Conservation (phyloP, 2,888 invertebrate genomes). For the Thalpophila matura region DNA sequence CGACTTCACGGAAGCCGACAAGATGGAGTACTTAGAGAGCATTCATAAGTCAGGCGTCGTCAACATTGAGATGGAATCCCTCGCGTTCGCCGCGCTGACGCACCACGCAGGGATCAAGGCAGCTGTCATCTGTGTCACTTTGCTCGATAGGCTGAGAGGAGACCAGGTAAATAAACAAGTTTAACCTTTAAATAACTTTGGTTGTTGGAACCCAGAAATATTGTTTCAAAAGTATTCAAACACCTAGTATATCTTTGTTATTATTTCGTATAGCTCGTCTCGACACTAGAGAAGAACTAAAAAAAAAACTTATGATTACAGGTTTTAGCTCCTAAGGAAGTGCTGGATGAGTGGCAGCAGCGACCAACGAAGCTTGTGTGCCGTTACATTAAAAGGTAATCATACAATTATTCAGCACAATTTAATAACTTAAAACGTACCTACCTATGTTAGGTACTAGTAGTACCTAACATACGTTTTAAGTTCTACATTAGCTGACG, state of each 20-base stretch:
- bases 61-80: slow-evolving; percentile 99
- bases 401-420: too few species aligned
- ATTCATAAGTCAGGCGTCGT: slow-evolving; percentile 95
- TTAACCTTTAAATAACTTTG: neutral
- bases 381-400: slow-evolving; percentile 94
- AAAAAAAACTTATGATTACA: slow-evolving; percentile 83
- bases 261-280: too few species aligned
- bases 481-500: too few species aligned
- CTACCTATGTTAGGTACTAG: too few species aligned
- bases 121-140: slow-evolving; percentile 98
- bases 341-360: slow-evolving; percentile 97
- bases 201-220: neutral
- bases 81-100: slow-evolving; percentile 98
- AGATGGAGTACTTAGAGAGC: slow-evolving; percentile 95
- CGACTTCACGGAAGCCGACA: slow-evolving; percentile 97
- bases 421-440: too few species aligned
- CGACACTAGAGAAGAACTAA: neutral
- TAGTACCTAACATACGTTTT: too few species aligned
- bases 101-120: slow-evolving; percentile 98
- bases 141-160: slow-evolving; percentile 97
- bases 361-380: slow-evolving; percentile 96
- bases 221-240: too few species aligned
- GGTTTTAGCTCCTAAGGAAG: slow-evolving; percentile 97
- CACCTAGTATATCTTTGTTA: too few species aligned
- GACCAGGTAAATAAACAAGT: slow-evolving; percentile 95